phyloP scores from a whole-genome alignment of 2,113 vertebrate species.

The Sorex fumeus region DNA sequence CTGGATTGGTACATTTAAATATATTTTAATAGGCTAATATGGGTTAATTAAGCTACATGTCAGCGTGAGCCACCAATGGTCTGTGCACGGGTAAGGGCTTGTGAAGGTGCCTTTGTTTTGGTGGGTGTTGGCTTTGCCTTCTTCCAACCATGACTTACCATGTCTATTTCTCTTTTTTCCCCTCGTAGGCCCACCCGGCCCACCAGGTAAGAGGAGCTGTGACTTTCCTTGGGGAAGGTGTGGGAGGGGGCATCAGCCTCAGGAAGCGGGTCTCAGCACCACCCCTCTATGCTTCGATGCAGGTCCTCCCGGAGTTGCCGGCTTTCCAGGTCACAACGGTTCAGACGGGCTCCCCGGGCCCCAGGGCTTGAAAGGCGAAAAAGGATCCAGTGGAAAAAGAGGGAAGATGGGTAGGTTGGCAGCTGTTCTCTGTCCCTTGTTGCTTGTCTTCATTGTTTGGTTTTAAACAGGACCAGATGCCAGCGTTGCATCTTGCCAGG shows the following conservation, averaged over 20 bases:
- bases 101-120: not conserved
- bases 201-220: slow-evolving; percentile 91
- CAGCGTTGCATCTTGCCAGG: too few relatives aligned
- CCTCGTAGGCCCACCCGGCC: slow-evolving; percentile 94
- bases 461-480: not conserved
- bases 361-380: slow-evolving; percentile 94
- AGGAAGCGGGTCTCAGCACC: not conserved
- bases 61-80: too few relatives aligned
- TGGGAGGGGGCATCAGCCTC: not conserved
- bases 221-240: not conserved
- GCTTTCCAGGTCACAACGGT: slow-evolving; percentile 93
- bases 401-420: slow-evolving; percentile 88
- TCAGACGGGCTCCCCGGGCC: slow-evolving; percentile 93
- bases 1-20: too few relatives aligned
- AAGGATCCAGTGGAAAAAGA: slow-evolving; percentile 92
- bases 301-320: slow-evolving; percentile 93
- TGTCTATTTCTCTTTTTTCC: slow-evolving; percentile 58
- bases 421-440: not conserved
- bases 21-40: too few relatives aligned
- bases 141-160: slow-evolving; percentile 30
- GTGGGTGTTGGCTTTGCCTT: slow-evolving; percentile 37
- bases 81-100: too few relatives aligned
- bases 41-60: too few relatives aligned
- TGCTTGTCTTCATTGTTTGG: not conserved
- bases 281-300: slow-evolving; percentile 22